These are phyloP conservation scores for Microctenopoma stevenorrisi DNA, from an alignment of 2,797 vertebrate genomes.

Conservation along the genomic window DNA sequence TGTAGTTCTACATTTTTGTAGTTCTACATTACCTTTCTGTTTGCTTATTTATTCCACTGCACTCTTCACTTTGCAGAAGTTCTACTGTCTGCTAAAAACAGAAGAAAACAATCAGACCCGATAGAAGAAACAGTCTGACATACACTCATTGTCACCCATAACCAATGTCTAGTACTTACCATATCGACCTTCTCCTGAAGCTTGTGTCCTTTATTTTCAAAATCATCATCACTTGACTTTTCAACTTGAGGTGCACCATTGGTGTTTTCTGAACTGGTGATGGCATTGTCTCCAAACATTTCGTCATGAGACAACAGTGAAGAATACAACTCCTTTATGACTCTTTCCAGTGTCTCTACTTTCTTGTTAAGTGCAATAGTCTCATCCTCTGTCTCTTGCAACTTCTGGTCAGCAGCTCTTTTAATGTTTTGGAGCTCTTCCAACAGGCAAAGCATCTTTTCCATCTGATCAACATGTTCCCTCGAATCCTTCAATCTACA, in stretches of 20 bases:
- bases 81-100: constrained; percentile 73
- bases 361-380: constrained; percentile 74
- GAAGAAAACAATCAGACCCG: constrained; percentile 2
- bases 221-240: constrained; percentile 57
- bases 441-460: constrained; percentile 81
- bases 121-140: background rate
- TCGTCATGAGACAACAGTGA: constrained; percentile 69
- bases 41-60: constrained; percentile 71
- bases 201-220: constrained; percentile 25
- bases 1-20: background rate
- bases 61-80: constrained; percentile 69
- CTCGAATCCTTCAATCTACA: constrained; percentile 81
- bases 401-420: constrained; percentile 77
- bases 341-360: constrained; percentile 71
- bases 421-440: constrained; percentile 83
- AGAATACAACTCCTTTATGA: constrained; percentile 76
- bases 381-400: constrained; percentile 79
- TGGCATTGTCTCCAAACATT: constrained; percentile 55
- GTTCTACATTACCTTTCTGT: constrained; percentile 76
- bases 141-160: background rate
- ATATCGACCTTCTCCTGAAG: constrained; percentile 73
- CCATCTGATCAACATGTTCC: constrained; percentile 78
- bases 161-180: constrained; percentile 74
- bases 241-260: constrained; percentile 55
- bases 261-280: constrained; percentile 20